Percentiles rank a stretch among this genome's conserved stretches.
phyloP scores from a whole-genome alignment of 2,888 invertebrate genomes.

The Brachynemurus nebulosus region DNA sequence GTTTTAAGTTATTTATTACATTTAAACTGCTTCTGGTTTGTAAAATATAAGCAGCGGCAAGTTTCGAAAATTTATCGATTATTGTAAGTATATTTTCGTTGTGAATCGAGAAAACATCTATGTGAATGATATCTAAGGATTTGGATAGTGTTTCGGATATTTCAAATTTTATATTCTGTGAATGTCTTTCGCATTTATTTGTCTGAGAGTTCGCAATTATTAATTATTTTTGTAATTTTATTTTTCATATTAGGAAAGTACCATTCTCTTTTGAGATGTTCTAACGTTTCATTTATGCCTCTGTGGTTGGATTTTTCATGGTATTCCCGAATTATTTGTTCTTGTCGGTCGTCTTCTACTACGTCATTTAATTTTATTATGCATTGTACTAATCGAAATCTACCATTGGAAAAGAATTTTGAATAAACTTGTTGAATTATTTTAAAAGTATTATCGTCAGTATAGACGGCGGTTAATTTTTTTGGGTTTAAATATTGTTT shows the following conservation, averaged over 20 bases:
- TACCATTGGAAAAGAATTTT: not conserved
- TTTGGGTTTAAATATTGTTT: not conserved
- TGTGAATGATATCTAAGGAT: conserved; percentile 17
- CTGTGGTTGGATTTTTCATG: conserved; percentile 15
- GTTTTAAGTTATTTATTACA: not conserved
- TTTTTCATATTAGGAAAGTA: conserved; percentile 13
- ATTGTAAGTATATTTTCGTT: conserved; percentile 10
- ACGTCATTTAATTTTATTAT: conserved; percentile 4
- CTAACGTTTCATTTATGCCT: conserved; percentile 15
- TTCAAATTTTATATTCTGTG: conserved; percentile 13
- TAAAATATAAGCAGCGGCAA: conserved; percentile 13
- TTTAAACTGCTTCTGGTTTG: conserved; percentile 8
- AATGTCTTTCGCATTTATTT: conserved; percentile 16
- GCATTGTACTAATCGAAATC: not conserved
- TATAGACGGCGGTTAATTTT: conserved; percentile 1
- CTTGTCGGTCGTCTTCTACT: conserved; percentile 8
- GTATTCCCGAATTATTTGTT: conserved; percentile 11
- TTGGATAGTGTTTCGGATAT: conserved; percentile 14
- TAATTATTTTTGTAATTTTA: conserved; percentile 8
- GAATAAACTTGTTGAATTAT: not conserved
- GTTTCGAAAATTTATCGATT: conserved; percentile 15
- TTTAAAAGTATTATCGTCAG: not conserved
- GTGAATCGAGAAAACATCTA: conserved; percentile 13
- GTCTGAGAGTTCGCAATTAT: conserved; percentile 10
- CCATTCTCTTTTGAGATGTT: conserved; percentile 11